Evolutionary conservation across 2,888 invertebrate species (phyloP).

Genomic region (Pharmacophagus antenor): DNA sequence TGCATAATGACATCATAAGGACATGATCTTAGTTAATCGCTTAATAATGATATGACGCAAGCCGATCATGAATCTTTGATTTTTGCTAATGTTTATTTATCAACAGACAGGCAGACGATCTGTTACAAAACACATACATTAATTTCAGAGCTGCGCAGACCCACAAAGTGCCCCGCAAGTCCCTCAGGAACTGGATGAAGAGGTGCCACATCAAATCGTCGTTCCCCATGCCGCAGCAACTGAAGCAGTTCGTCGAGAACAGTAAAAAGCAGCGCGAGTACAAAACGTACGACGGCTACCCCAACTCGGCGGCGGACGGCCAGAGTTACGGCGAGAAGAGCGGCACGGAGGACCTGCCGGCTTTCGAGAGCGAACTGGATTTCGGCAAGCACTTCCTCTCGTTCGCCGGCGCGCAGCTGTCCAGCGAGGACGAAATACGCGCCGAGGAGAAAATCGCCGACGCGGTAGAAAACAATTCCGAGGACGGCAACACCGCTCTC

Average conservation of each 20-base stretch:
- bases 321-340: conserved; percentile 45
- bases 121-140: not conserved
- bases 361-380: conserved; percentile 55
- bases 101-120: no score
- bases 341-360: conserved; percentile 45
- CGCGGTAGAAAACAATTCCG: conserved; percentile 36
- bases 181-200: conserved; percentile 83
- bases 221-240: conserved; percentile 81
- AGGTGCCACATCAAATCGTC: conserved; percentile 82
- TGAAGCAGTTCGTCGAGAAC: conserved; percentile 80
- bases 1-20: no score
- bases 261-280: conserved; percentile 73
- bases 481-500: conserved; percentile 50
- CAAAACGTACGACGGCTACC: conserved; percentile 45
- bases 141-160: conserved; percentile 80
- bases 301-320: conserved; percentile 36
- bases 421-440: conserved; percentile 61
- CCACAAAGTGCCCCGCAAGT: conserved; percentile 81
- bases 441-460: conserved; percentile 37
- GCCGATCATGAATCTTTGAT: no score
- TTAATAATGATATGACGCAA: no score
- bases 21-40: no score
- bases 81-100: no score
- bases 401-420: conserved; percentile 46
- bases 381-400: conserved; percentile 72